phyloP scores from a whole-genome alignment of 2,888 invertebrate genomes.

The Amphipoea lucens region DNA sequence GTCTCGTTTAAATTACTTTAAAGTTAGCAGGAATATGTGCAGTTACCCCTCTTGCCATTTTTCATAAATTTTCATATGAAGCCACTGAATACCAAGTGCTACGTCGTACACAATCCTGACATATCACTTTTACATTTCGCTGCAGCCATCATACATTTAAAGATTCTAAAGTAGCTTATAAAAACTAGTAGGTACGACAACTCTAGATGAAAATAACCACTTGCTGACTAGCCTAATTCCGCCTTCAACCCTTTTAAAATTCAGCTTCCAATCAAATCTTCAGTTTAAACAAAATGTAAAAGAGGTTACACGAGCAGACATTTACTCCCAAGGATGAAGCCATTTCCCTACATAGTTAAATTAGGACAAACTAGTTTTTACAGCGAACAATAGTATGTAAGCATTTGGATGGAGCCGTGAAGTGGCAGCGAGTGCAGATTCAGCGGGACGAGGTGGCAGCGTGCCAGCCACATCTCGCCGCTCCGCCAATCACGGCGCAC shows the following conservation, averaged over 20 bases:
- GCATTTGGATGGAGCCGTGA: conserved; percentile 67
- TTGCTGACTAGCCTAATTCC: neutral
- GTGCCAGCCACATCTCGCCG: conserved; percentile 75
- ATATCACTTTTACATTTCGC: neutral
- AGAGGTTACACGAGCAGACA: conserved; percentile 34
- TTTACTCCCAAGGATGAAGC: conserved; percentile 43
- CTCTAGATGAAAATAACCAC: neutral
- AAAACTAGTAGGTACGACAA: neutral
- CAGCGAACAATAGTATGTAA: conserved; percentile 60
- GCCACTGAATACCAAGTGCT: neutral
- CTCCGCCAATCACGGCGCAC: conserved; percentile 71
- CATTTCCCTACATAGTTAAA: conserved; percentile 53
- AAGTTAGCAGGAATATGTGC: neutral
- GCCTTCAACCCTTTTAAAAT: conserved; percentile 21
- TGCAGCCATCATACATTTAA: neutral
- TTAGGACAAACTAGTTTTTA: conserved; percentile 65
- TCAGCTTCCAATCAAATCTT: conserved; percentile 40
- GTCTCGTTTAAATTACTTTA: neutral
- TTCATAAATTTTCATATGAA: neutral
- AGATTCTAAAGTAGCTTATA: neutral
- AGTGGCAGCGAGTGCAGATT: conserved; percentile 70
- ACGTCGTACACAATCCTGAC: neutral
- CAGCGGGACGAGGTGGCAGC: conserved; percentile 76
- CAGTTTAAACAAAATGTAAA: conserved; percentile 37
- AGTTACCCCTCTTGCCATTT: neutral